Evolutionary conservation across 1,140 invertebrate species (phyloP), one percentile per base, ranked within the genome.

Genomic region (Drosophila prosaltans): DNA sequence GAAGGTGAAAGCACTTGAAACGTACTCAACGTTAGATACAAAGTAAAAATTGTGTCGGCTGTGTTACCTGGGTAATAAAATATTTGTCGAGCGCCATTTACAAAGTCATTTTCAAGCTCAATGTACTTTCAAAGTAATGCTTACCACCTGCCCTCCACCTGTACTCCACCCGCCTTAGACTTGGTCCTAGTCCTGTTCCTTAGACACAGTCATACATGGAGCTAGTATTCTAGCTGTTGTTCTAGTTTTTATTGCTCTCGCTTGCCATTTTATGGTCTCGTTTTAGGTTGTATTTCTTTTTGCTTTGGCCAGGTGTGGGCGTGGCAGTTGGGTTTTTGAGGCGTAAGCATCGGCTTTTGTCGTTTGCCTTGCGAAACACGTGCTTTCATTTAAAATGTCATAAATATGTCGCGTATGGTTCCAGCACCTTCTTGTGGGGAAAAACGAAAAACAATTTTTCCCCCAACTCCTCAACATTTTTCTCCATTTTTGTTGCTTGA

Each of bases 71-170:
- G 66, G 83, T 83, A 88, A 86, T 86, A 86, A 86, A 86, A 88
- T 88, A 86, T 88, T 86, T 88, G 83, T 83, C 76, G 83, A 84
- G 84, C 84, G 74, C 80, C 84, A 89, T 89, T 89, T 89, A 89
- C 84, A 89, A 89, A 89, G 84, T 88, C 85, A 89, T 89, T 89
- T 89, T 88, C 84, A 80, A 89, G 84, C 84, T 89, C 84, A 89
- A 89, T 88, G 83, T 88, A 81, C 80, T 89, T 84, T 84, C 68
- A 78, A 80, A 89, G 74, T 88, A 88, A 88, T 89, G 84, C 80
- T 16, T 32, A 36, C 74, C 84, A 89, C 78, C 80, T 89, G 84
- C 73, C 74, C 60, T 21, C n/a, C 16, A 39, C 10, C 24, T 24
- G 24, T 40, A 2, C 45, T 41, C 32, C 32, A 28, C 8, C 11